Evolutionary conservation across 2,888 invertebrate genomes (phyloP), one percentile per base, ranked within the genome.

Genomic region (Sturmia bella): DNA sequence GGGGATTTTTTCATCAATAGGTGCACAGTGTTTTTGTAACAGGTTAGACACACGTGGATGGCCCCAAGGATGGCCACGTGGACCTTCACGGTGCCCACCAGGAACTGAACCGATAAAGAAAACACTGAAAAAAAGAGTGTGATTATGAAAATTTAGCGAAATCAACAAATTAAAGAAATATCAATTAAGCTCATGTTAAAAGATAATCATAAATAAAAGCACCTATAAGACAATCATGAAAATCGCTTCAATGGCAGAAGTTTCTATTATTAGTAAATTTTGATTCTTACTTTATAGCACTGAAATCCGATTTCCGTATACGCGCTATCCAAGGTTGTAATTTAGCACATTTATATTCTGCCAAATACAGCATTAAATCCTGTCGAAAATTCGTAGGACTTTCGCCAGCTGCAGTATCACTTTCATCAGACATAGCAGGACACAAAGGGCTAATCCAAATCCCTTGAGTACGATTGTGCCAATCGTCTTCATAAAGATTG

Each of bases 381-480:
- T 92, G 92, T 89, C 97, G 97, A 91, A 99, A 99, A 81, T 93
- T 92, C 0, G 98, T 98, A 0, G 93, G 92, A 21, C 97, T 96
- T 80, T 98, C 98, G 0, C 97, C 97, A 12, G 91, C 90, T 4
- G 89, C 89, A 1, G 91, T 91, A 81, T 92, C 92, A 1, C 93
- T 91, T 1, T 91, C 90, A 1, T 92, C 87, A 0, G 94, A 92
- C 61, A 96, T 87, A 50, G 91, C 92, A 0, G 95, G 94, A 85
- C 97, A 95, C 39, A 92, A 89, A 0, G 97, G 97, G 88, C 98
- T 97, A 37, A 98, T 92, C 98, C 98, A 98, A 11, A 98, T 91
- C 94, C 98, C 98, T 91, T 99, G 98, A 0, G 98, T 97, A 85
- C 98, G 94, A 89, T 98, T 96, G 87, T 96, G 94, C 99, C 99